phyloP scores from a whole-genome alignment of 2,113 vertebrate species.

The Columba livia region DNA sequence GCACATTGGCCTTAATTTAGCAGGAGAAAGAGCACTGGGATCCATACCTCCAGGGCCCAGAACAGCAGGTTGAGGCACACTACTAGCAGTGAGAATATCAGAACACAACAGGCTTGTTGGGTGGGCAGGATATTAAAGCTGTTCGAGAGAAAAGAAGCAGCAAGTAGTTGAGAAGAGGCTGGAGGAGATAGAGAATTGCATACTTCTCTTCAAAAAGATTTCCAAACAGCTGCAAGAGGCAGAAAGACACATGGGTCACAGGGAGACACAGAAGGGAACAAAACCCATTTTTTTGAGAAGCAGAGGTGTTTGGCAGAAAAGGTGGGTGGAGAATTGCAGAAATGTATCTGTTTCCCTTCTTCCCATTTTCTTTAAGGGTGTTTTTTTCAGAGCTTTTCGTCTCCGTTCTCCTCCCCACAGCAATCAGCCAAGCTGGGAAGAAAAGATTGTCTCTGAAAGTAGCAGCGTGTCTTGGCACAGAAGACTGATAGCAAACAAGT shows the following conservation, averaged over 20 bases:
- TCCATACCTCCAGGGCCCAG: not conserved
- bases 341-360: not conserved
- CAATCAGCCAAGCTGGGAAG: conserved; percentile 33
- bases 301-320: not conserved
- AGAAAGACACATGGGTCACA: not conserved
- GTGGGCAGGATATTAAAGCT: not conserved
- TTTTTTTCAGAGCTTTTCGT: conserved; percentile 22
- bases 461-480: not conserved
- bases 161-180: not conserved
- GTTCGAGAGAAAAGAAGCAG: not conserved
- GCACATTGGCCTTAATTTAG: not conserved
- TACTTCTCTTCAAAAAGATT: not conserved
- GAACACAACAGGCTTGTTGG: conserved; percentile 31
- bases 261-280: not conserved
- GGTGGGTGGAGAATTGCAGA: not conserved
- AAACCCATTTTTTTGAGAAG: not conserved
- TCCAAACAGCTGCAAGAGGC: not conserved
- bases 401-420: conserved; percentile 17
- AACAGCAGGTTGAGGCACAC: conserved; percentile 46
- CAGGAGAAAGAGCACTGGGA: not conserved
- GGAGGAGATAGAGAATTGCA: not conserved
- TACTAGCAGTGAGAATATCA: conserved; percentile 7
- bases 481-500: conserved; percentile 10
- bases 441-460: conserved; percentile 20
- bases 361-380: not conserved